Evolutionary conservation across 2,113 vertebrate genomes (phyloP).

Genomic region (Brienomyrus longianalis): DNA sequence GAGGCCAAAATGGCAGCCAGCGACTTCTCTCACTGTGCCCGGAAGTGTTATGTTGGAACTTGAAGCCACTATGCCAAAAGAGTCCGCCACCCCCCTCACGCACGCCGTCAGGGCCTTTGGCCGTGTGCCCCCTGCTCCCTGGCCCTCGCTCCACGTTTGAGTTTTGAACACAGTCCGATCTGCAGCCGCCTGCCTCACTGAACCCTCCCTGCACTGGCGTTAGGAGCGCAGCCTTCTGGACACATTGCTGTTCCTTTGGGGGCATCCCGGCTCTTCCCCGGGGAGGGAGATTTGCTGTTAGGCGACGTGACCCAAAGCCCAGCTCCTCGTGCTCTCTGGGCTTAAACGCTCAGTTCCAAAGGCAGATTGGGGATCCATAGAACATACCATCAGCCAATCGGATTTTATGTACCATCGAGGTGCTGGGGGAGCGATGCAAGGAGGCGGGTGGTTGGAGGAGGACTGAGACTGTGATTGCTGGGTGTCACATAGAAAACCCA

Average conservation of each 20-base stretch:
- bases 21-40: not conserved
- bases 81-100: not conserved
- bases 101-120: not conserved
- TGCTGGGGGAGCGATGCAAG: conserved; percentile 21
- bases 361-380: not conserved
- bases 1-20: not conserved
- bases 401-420: not conserved
- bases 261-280: not conserved
- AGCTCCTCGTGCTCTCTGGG: not conserved
- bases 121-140: conserved; percentile 22
- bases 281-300: not conserved
- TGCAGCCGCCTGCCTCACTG: conserved; percentile 33
- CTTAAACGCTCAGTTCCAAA: not conserved
- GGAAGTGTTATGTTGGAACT: not conserved
- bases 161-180: conserved; percentile 49
- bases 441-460: conserved; percentile 29
- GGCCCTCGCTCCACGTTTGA: conserved; percentile 40
- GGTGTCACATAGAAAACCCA: conserved; percentile 48
- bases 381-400: not conserved
- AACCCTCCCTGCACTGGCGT: conserved; percentile 28
- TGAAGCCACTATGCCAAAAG: not conserved
- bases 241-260: not conserved
- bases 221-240: not conserved
- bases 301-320: not conserved
- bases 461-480: conserved; percentile 55